Base-by-base conservation (phyloP, 1,140 invertebrate species). In the Drosophila kikkawai region DNA sequence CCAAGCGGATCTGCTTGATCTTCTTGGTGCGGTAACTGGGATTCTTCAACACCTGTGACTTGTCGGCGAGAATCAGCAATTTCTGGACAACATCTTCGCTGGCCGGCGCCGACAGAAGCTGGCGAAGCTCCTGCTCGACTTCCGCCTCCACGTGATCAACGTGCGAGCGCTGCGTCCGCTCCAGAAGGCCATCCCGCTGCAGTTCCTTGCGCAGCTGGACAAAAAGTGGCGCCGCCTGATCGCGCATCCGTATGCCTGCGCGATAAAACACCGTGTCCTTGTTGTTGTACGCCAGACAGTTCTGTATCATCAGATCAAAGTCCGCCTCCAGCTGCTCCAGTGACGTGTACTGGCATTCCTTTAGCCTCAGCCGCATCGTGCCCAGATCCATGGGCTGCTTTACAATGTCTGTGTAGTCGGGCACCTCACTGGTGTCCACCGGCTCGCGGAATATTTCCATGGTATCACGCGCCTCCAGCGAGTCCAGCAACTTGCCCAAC, bases 351-450 rank as follows among this genome's bases (percentile, higher is more conserved):
- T 95, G 93, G 68, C 97, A 96, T 37, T 94, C 93, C 55, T 97
- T 95, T 13, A 98, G 93, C 93, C 98, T 98, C 50, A 94, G 85
- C 61, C 94, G 85, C 97, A 99, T 99, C 0, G 98, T 99, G 48
- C 97, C 97, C 42, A 99, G 94, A 93, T 99, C 98, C 98, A 99
- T 99, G 0, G 99, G 98, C 76, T 97, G 94, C 63, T 97, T 96
- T 1, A 99, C 98, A 59, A 99, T 96, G 15, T 97, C 96, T 51
- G 96, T 95, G 93, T 99, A 99, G 93, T 99, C 98, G 48, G 97
- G 97, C 42, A 99, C 96, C 94, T 99, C 98, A 57, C 96, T 95
- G 11, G 95, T 94, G 91, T 99, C 97, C 1, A 99, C 98, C 3
- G 98, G 98, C 92, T 99, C 97, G 0, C 96, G 96, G 93, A 99